Evolutionary conservation across 2,797 vertebrate species (phyloP).

Genomic region (Podarcis siculus): DNA sequence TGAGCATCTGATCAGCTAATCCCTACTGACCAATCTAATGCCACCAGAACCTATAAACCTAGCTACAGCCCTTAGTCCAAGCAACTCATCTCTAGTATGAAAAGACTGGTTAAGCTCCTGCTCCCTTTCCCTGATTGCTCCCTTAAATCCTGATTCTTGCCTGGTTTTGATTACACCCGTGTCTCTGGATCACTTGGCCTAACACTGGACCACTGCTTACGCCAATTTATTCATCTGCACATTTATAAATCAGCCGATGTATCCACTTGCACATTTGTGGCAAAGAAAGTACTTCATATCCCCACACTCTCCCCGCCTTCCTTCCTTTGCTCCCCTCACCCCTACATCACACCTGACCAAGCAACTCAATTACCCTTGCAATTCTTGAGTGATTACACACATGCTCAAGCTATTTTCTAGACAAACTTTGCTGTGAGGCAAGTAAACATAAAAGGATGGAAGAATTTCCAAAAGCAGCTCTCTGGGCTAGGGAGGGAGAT

Average conservation of each 20-base stretch:
- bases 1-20: too few relatives aligned
- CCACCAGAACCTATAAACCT: neutral
- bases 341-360: slow-evolving; percentile 83
- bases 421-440: slow-evolving; percentile 75
- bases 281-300: slow-evolving; percentile 75
- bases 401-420: slow-evolving; percentile 80
- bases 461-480: neutral
- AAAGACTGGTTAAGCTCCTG: neutral
- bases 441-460: slow-evolving; percentile 51
- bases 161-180: neutral
- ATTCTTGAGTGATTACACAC: slow-evolving; percentile 86
- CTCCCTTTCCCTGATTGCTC: neutral
- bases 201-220: neutral
- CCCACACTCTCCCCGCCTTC: neutral
- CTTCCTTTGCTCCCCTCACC: neutral
- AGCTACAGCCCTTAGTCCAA: neutral
- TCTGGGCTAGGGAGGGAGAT: neutral
- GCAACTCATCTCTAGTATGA: neutral
- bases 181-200: neutral
- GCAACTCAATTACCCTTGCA: slow-evolving; percentile 86
- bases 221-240: slow-evolving; percentile 79
- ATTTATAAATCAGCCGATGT: slow-evolving; percentile 55
- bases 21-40: neutral
- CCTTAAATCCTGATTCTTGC: neutral
- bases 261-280: slow-evolving; percentile 84